These are phyloP conservation scores for Phenganax subtilis DNA, from an alignment of 92 coral and sea anemone genomes.

Conservation along the genomic window DNA sequence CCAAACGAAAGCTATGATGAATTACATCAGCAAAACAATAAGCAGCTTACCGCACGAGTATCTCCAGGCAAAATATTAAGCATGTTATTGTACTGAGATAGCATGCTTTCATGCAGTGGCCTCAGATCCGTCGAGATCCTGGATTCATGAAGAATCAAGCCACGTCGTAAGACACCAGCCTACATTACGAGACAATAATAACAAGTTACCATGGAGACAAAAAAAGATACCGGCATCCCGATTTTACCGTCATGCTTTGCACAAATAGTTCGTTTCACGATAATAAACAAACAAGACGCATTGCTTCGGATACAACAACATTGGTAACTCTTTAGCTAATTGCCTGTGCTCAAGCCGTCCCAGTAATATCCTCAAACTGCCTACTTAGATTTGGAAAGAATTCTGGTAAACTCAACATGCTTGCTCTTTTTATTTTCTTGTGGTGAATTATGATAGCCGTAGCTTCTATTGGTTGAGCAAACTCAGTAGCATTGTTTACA, in stretches of 20 bases:
- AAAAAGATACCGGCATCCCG: not conserved
- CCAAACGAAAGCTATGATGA: not conserved
- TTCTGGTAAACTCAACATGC: not conserved
- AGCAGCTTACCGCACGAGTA: conserved; percentile 22
- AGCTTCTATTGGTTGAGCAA: too few species aligned
- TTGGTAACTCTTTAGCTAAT: too few species aligned
- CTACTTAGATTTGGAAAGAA: not conserved
- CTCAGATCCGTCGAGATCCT: conserved; percentile 59
- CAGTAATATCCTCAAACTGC: too few species aligned
- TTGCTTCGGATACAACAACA: too few species aligned
- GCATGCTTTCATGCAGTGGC: conserved; percentile 89
- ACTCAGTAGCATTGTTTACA: too few species aligned
- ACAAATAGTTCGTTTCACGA: too few species aligned
- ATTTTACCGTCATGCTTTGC: not conserved
- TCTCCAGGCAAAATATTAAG: conserved; percentile 78
- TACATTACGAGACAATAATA: not conserved
- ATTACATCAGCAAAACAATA: too few species aligned
- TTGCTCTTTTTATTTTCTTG: not conserved
- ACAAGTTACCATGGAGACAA: too few species aligned
- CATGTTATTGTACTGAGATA: conserved; percentile 70
- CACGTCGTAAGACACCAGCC: conserved; percentile 68
- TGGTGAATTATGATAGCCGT: too few species aligned
- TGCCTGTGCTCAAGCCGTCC: too few species aligned
- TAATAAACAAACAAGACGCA: too few species aligned
- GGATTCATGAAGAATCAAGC: conserved; percentile 68